Evolutionary conservation across 2,113 vertebrate species (phyloP), one percentile per base, ranked within the genome.

Genomic region (Odontesthes bonariensis): DNA sequence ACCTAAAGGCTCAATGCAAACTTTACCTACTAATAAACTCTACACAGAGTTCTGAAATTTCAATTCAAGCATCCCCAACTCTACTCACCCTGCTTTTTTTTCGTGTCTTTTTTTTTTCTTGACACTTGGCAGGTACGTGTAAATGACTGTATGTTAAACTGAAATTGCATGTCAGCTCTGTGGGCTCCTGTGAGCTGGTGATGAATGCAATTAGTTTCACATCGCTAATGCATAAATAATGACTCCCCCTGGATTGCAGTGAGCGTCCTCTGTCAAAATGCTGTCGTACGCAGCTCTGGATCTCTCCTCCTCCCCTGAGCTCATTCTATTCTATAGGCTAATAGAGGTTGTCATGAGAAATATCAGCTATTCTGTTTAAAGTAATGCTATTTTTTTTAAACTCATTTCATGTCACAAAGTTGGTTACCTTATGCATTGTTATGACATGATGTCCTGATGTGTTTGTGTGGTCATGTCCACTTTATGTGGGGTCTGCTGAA

Each of bases 191-290:
- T 57, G 49, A 69, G 78, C 51, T 71, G 75, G 59, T 67, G 82
- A 86, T 88, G 86, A 89, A 91, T 88, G 81, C 87, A 91, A 90
- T 92, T 90, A 92, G 90, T 86, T 89, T 88, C 85, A 84, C 81
- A 72, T 83, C 75, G 42, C 80, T 92, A 89, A 90, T 89, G 87
- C 83, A 89, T 90, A 89, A 88, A 88, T 90, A 90, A 92, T 89
- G 87, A 87, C 75, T 85, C 86, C 79, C 78, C 27, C 20, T 51
- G 61, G 81, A 89, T 77, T n/a, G 19, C 20, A 71, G 55, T 0
- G 44, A 72, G 66, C 65, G 52, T 83, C 74, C 84, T 73, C 78
- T 64, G 80, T 88, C 88, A 87, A 75, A 78, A 68, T 8, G 69
- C 81, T 86, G 83, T 81, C 77, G 20, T 27, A 67, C 19, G 47